Percentiles rank a stretch among this genome's conserved stretches.
phyloP scores from a whole-genome alignment of 1,140 invertebrate species.

The Achatina immaculata region DNA sequence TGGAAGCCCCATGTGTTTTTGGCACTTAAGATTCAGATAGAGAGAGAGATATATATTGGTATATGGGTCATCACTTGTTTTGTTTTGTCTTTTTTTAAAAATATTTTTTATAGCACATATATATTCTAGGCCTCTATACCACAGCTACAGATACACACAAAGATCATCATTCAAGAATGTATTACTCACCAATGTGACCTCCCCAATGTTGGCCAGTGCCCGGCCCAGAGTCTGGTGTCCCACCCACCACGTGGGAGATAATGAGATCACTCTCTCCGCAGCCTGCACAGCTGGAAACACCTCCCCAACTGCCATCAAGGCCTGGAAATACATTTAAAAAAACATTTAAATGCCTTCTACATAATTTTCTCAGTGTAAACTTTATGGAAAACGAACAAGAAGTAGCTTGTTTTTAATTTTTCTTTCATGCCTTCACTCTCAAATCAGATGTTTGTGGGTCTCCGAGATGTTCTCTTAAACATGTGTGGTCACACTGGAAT shows the following conservation, averaged over 20 bases:
- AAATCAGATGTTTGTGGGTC: no score
- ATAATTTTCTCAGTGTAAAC: not conserved
- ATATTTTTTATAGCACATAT: no score
- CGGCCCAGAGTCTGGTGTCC: constrained; percentile 72
- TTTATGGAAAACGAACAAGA: not conserved
- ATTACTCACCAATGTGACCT: constrained; percentile 66
- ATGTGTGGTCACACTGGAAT: no score
- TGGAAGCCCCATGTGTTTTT: no score
- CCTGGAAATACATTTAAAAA: constrained; percentile 57
- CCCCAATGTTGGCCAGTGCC: constrained; percentile 70
- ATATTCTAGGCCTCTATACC: no score
- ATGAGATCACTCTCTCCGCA: constrained; percentile 62
- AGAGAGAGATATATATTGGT: no score
- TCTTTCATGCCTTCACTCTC: not conserved
- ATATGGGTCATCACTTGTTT: no score
- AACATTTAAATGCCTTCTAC: not conserved
- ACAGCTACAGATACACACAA: no score
- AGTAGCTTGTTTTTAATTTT: not conserved
- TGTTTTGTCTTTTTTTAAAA: no score
- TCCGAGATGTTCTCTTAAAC: no score
- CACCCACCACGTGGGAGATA: constrained; percentile 71
- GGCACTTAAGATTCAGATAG: no score
- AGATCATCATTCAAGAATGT: no score
- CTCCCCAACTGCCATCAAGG: constrained; percentile 59
- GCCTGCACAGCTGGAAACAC: constrained; percentile 61